Percentiles rank a stretch among this genome's conserved stretches.
Evolutionary conservation across 2,888 invertebrate genomes (phyloP).

Genomic region (Rutpela maculata): DNA sequence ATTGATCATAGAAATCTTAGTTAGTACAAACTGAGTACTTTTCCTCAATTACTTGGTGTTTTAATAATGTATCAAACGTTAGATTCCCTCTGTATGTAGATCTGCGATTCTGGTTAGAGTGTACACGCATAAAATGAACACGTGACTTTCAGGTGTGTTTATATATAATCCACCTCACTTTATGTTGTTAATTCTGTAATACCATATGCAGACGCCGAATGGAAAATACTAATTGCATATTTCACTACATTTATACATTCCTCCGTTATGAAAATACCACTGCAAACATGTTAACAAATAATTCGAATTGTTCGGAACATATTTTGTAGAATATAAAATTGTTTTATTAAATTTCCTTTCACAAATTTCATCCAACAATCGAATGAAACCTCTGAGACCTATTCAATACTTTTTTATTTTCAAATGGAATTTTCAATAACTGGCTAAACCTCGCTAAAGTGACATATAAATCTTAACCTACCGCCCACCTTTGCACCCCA

Average conservation of each 20-base stretch:
- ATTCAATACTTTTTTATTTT: constrained; percentile 32
- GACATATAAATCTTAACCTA: constrained; percentile 30
- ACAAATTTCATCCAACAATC: constrained; percentile 21
- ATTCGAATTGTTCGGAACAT: background rate
- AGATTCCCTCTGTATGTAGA: no score
- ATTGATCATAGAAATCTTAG: no score
- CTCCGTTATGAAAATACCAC: background rate
- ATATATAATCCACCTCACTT: no score
- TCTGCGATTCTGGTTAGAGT: no score
- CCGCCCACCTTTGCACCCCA: constrained; percentile 8
- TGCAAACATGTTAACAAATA: background rate
- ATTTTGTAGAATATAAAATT: constrained; percentile 1
- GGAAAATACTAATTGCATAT: background rate
- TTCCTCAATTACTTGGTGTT: no score
- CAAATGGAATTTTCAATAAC: constrained; percentile 31
- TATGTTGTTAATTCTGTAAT: no score
- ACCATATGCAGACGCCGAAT: no score
- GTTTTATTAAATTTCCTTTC: constrained; percentile 14
- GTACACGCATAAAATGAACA: no score
- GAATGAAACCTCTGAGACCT: constrained; percentile 12
- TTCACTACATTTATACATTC: background rate
- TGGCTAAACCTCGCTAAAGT: constrained; percentile 26
- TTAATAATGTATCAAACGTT: no score
- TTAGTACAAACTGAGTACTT: no score
- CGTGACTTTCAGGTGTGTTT: no score